Evolutionary conservation across 2,888 invertebrate genomes (phyloP).

Genomic region (Cephus pulcher): DNA sequence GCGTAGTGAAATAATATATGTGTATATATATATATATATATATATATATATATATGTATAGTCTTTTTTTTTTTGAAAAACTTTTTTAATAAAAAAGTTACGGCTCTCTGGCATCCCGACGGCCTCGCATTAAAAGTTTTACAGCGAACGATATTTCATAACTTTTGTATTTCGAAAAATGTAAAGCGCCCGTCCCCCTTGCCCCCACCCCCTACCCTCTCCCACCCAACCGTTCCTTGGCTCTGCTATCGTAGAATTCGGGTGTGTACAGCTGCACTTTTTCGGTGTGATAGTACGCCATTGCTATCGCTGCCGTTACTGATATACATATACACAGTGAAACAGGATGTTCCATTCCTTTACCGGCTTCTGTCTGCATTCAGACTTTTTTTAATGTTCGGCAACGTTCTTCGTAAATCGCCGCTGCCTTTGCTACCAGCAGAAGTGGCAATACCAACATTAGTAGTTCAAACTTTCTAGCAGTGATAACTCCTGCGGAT

Average conservation of each 20-base stretch:
- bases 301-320: background rate
- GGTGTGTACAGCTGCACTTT: background rate
- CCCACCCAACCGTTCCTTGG: background rate
- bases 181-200: constrained; percentile 33
- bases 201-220: constrained; percentile 7
- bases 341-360: background rate
- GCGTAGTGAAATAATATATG: background rate
- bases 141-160: constrained; percentile 64
- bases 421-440: background rate
- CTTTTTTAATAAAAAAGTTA: constrained; percentile 66
- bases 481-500: background rate
- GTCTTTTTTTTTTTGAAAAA: constrained; percentile 58
- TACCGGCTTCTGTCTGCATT: background rate
- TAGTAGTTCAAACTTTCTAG: background rate
- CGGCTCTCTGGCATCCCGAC: constrained; percentile 40
- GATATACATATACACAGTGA: background rate
- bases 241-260: background rate
- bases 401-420: background rate
- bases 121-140: constrained; percentile 63
- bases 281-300: background rate
- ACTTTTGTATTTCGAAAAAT: constrained; percentile 65
- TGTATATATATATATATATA: background rate
- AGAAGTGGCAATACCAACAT: background rate
- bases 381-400: background rate
- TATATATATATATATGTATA: background rate